Conservation (phyloP, 2,797 vertebrate species). For the Cygnus olor region DNA sequence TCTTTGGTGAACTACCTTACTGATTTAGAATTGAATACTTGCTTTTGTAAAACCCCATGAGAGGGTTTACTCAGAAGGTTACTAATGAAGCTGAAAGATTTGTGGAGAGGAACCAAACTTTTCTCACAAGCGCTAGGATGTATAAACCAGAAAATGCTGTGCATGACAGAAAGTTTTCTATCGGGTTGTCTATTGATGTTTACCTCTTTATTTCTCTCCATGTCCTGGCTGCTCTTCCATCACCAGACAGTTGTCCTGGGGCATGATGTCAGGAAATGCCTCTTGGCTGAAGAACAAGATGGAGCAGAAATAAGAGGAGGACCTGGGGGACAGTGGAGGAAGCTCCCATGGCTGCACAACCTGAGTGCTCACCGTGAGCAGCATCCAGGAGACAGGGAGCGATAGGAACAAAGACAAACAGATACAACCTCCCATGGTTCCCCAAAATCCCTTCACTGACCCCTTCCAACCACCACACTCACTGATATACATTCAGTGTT, state of each 20-base stretch:
- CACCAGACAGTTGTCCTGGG: no score
- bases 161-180: background rate
- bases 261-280: background rate
- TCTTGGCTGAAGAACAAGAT: background rate
- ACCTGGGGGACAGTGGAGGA: rapidly evolving
- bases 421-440: background rate
- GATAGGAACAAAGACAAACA: background rate
- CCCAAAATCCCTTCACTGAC: background rate
- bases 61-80: background rate
- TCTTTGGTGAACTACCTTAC: background rate
- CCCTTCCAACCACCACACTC: background rate
- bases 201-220: background rate
- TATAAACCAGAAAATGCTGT: background rate
- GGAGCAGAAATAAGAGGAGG: background rate
- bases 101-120: background rate
- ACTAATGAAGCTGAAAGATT: background rate
- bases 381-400: background rate
- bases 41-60: background rate
- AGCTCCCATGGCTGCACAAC: rapidly evolving
- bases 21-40: background rate
- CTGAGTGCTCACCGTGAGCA: background rate
- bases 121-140: background rate
- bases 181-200: background rate
- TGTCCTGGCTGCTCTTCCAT: background rate
- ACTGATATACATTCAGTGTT: no score